A percentile compares a stretch with the other conserved stretches of the same genome.
These are phyloP conservation scores for Nemotelus nigrinus DNA, from an alignment of 2,888 invertebrate genomes.

Conservation along the genomic window DNA sequence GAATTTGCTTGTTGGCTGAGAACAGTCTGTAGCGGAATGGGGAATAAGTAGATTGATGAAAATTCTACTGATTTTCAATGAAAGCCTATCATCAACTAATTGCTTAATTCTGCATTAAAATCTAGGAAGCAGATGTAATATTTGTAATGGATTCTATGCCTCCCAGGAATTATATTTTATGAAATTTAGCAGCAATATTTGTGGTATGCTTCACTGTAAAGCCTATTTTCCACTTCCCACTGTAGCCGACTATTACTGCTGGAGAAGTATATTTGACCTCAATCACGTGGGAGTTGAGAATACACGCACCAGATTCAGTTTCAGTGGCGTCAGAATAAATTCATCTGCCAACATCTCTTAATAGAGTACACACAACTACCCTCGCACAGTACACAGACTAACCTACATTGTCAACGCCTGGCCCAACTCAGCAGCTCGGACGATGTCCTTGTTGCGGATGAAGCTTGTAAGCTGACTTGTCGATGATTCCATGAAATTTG, in stretches of 20 bases:
- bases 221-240: background rate
- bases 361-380: background rate
- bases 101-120: no score
- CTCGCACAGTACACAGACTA: background rate
- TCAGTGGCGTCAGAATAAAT: constrained; percentile 27
- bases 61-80: background rate
- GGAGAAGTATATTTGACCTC: constrained; percentile 9
- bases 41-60: background rate
- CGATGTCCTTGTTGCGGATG: background rate
- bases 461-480: background rate
- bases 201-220: background rate
- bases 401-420: background rate
- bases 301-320: constrained; percentile 18
- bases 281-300: constrained; percentile 27
- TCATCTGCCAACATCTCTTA: constrained; percentile 6
- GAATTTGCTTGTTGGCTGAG: background rate
- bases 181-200: no score
- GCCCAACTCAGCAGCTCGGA: background rate
- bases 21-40: background rate
- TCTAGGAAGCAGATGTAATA: no score
- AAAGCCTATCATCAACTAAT: no score
- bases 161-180: no score
- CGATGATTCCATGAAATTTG: constrained; percentile 29
- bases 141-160: no score
- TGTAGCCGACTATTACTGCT: constrained; percentile 4